phyloP scores from a whole-genome alignment of 30 jellyfish, hydroid and myxozoan species.

The Aurelia aurita region DNA sequence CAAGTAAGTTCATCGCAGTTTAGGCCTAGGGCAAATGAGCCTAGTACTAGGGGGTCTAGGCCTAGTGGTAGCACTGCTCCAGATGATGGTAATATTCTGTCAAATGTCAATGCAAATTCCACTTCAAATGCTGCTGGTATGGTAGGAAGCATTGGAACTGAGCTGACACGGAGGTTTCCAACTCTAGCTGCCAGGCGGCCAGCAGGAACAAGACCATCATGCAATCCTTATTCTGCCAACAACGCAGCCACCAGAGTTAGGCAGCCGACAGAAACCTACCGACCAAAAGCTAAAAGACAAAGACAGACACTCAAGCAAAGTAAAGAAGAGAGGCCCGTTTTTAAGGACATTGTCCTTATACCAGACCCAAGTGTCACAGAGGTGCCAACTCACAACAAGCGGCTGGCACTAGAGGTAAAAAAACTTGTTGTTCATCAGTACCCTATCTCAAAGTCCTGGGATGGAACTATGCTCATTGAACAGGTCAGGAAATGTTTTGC shows the following conservation, averaged over 20 bases:
- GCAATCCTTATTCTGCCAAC: too few species aligned
- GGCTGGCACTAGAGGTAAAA: conserved; percentile 10
- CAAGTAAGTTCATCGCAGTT: too few species aligned
- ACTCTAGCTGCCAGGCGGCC: not conserved
- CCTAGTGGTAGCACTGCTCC: not conserved
- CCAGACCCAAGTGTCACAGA: conserved; percentile 7
- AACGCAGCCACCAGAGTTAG: too few species aligned
- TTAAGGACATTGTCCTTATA: conserved; percentile 8
- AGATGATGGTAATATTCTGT: not conserved
- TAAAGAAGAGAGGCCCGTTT: conserved; percentile 2
- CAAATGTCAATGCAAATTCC: not conserved
- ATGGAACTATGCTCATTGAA: conserved; percentile 3
- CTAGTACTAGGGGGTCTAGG: not conserved
- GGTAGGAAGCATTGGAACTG: conserved; percentile 20
- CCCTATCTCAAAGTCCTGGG: conserved; percentile 8
- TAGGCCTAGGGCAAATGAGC: not conserved
- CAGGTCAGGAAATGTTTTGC: conserved; percentile 11
- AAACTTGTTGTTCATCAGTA: conserved; percentile 13
- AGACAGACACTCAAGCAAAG: conserved; percentile 3
- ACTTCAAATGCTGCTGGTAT: not conserved
- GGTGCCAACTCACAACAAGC: conserved; percentile 11
- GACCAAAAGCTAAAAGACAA: not conserved
- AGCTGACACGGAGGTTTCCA: conserved; percentile 6
- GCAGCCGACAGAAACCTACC: too few species aligned
- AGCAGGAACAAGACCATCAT: not conserved